These are phyloP conservation scores for Percopsis omiscomaycus DNA, from an alignment of 2,797 vertebrate genomes.

Conservation along the genomic window DNA sequence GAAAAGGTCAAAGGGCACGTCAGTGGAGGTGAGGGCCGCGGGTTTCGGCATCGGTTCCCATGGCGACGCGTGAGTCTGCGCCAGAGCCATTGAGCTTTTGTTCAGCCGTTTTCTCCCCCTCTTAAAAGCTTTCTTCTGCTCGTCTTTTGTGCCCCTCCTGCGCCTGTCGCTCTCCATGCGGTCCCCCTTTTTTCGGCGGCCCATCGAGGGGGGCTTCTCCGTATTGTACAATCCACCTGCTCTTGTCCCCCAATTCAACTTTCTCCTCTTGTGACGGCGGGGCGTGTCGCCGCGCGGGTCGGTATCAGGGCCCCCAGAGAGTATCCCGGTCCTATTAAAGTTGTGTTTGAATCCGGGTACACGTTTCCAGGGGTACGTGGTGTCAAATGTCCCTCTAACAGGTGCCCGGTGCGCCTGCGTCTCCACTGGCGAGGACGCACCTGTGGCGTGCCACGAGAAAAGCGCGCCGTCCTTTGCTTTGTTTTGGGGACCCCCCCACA, in stretches of 20 bases:
- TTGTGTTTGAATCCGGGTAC: constrained; percentile 43
- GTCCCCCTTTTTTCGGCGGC: constrained; percentile 48
- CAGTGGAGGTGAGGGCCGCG: constrained; percentile 76
- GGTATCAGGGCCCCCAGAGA: constrained; percentile 51
- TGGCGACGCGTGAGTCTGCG: constrained; percentile 57
- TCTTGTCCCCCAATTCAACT: constrained; percentile 71
- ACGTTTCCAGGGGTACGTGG: constrained; percentile 61
- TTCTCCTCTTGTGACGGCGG: constrained; percentile 69
- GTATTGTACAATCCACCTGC: constrained; percentile 74
- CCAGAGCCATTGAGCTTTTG: constrained; percentile 54
- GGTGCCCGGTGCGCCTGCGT: constrained; percentile 32
- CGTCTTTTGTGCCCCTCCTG: constrained; percentile 77
- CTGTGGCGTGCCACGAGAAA: constrained; percentile 66
- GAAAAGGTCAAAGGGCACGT: constrained; percentile 74
- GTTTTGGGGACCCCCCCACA: constrained; percentile 51
- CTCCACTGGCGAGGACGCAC: constrained; percentile 61
- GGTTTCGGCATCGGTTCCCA: constrained; percentile 77
- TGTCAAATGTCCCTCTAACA: constrained; percentile 50
- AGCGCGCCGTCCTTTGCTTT: constrained; percentile 59
- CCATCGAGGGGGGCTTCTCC: constrained; percentile 66
- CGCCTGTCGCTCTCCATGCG: constrained; percentile 65
- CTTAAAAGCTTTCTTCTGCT: constrained; percentile 72
- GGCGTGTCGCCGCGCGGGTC: constrained; percentile 59
- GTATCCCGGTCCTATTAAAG: constrained; percentile 55
- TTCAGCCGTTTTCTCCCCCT: constrained; percentile 63